Evolutionary conservation across 2,113 vertebrate genomes (phyloP).

Genomic region (Eclectus roratus): DNA sequence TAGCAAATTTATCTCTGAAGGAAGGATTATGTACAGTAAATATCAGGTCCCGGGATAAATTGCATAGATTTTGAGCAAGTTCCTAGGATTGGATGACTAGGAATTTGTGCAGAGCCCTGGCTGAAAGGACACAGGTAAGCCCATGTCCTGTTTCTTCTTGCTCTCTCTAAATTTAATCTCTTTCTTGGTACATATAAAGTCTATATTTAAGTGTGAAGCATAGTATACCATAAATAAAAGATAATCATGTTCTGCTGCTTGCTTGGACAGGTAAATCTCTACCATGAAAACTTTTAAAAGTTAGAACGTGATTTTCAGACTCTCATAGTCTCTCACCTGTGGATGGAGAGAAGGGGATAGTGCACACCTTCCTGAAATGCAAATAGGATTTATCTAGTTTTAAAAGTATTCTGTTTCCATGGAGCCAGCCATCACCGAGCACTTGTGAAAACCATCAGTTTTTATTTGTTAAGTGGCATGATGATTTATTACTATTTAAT

Average conservation of each 20-base stretch:
- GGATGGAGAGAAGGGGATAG: background rate
- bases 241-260: background rate
- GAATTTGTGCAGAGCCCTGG: background rate
- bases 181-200: background rate
- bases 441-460: conserved; percentile 14
- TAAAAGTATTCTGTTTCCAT: background rate
- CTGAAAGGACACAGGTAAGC: background rate
- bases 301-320: background rate
- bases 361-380: background rate
- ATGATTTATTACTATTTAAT: conserved; percentile 8
- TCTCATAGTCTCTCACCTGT: background rate
- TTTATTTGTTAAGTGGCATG: conserved; percentile 1
- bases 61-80: background rate
- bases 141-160: background rate
- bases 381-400: background rate
- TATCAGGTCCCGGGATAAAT: background rate
- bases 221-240: background rate
- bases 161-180: background rate
- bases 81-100: background rate
- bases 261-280: background rate
- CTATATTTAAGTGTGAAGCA: background rate
- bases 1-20: background rate
- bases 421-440: background rate
- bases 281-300: background rate
- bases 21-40: background rate